Evolutionary conservation across 2,797 vertebrate genomes (phyloP), one percentile per base, ranked within the genome.

Genomic region (Pipistrellus kuhlii): DNA sequence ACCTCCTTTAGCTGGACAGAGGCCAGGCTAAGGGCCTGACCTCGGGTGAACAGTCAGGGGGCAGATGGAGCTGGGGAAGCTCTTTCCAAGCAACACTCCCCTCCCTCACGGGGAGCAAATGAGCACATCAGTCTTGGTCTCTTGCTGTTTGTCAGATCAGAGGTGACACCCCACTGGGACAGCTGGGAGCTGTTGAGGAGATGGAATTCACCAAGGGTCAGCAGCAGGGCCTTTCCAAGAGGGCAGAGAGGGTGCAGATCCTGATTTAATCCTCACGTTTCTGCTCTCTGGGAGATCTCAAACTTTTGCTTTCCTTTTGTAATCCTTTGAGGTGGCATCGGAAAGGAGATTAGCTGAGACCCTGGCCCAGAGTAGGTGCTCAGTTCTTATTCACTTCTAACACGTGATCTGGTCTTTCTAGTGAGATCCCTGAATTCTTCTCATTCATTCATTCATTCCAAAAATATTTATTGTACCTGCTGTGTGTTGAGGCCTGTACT

Each of bases 151-250:
- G 6, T 84, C 84, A 44, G 71, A 15, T 88, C 71, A 15, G 55
- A 64, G 66, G 64, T 87, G 57, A 71, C 44, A 3, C 85, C 21
- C 18, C 57, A 38, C 20, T 48, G 64, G 30, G 41, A 66, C 8
- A 55, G 25, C 48, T 88, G 3, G 21, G 71, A 83, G 38, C 59
- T 72, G 57, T 35, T 18, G 66, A 46, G 71, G 20, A n/a, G 32
- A 20, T 57, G 75, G 51, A 59, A 75, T 87, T 94, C 64, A 82
- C 48, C 30, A 78, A 48, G 18, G 41, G 51, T 89, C 32, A 59
- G n/a, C 62, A 82, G 32, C 62, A 94, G 57, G n/a, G 51, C 73
- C 64, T 91, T 90, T 85, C 59, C 23, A 71, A 51, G 88, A 92
- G 66, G 51, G n/a, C 44, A 20, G 32, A 55, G 38, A 80, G 44